These are phyloP conservation scores for Andrena fulva DNA, from an alignment of 2,888 invertebrate species.

Conservation along the genomic window DNA sequence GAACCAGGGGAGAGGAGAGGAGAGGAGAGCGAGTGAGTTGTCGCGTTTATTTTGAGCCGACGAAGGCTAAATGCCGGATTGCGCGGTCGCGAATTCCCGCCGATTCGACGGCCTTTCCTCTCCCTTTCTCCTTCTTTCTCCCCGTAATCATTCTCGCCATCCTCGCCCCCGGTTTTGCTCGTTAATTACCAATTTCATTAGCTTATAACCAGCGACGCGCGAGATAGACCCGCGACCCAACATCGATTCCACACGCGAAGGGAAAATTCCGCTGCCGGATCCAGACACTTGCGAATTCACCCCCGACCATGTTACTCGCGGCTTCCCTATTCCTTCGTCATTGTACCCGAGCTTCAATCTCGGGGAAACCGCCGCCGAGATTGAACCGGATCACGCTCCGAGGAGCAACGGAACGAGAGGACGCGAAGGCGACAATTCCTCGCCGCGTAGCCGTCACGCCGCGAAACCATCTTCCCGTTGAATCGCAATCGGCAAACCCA, in stretches of 20 bases:
- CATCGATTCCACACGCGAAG: conserved; percentile 8
- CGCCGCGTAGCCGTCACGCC: conserved; percentile 22
- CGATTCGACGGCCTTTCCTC: conserved; percentile 69
- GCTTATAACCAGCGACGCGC: not conserved
- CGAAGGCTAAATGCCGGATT: conserved; percentile 79
- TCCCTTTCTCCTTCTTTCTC: conserved; percentile 18
- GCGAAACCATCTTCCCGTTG: conserved; percentile 67
- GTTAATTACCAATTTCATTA: conserved; percentile 30
- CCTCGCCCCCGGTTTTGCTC: conserved; percentile 10
- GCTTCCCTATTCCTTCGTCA: too few species aligned
- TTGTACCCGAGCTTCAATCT: not conserved
- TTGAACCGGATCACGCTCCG: not conserved
- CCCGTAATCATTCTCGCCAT: conserved; percentile 34
- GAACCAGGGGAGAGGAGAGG: conserved; percentile 3
- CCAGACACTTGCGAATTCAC: not conserved
- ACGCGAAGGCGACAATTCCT: conserved; percentile 18
- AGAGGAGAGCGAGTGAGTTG: conserved; percentile 70
- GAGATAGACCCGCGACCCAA: not conserved
- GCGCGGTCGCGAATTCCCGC: conserved; percentile 73
- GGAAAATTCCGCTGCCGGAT: conserved; percentile 23
- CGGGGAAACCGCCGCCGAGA: not conserved
- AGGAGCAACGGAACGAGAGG: not conserved
- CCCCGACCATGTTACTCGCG: too few species aligned
- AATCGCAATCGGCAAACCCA: conserved; percentile 65
- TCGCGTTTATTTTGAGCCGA: conserved; percentile 80